These are phyloP conservation scores for Vulpes vulpes DNA, from an alignment of 2,113 vertebrate genomes.

Conservation along the genomic window DNA sequence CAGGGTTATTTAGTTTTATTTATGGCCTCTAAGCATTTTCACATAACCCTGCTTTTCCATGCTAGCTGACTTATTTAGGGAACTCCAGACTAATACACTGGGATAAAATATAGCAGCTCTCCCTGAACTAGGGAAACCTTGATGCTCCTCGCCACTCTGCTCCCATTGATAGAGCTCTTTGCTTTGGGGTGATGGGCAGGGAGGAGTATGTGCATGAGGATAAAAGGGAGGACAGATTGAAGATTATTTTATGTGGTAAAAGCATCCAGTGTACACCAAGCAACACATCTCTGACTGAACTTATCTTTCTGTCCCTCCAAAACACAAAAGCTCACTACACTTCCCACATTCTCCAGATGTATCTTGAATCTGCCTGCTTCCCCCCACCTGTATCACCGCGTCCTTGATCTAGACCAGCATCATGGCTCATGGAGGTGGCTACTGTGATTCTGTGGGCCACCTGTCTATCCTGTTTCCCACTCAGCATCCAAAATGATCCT, in stretches of 20 bases:
- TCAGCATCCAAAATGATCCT: background rate
- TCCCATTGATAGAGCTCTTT: conserved; percentile 43
- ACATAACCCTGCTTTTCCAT: conserved; percentile 32
- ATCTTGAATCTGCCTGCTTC: background rate
- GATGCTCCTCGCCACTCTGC: background rate
- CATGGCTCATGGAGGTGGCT: too few species aligned
- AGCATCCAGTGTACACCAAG: background rate
- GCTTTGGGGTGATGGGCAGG: background rate
- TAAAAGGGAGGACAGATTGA: conserved; percentile 24
- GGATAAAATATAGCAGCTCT: background rate
- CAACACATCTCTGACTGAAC: background rate
- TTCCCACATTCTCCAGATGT: background rate
- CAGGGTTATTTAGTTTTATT: conserved; percentile 37
- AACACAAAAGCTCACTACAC: too few species aligned
- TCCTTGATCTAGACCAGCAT: background rate
- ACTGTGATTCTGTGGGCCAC: accelerated
- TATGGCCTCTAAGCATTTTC: conserved; percentile 68
- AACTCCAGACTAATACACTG: conserved; percentile 53
- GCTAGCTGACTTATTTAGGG: conserved; percentile 67
- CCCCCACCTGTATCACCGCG: background rate
- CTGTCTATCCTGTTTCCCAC: background rate
- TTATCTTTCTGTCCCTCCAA: background rate
- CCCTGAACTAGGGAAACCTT: background rate
- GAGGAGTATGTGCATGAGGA: background rate
- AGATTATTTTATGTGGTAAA: conserved; percentile 74